Percentiles rank a stretch among this genome's conserved stretches.
phyloP scores from a whole-genome alignment of 2,888 invertebrate genomes.

The Myopa tessellatipennis region DNA sequence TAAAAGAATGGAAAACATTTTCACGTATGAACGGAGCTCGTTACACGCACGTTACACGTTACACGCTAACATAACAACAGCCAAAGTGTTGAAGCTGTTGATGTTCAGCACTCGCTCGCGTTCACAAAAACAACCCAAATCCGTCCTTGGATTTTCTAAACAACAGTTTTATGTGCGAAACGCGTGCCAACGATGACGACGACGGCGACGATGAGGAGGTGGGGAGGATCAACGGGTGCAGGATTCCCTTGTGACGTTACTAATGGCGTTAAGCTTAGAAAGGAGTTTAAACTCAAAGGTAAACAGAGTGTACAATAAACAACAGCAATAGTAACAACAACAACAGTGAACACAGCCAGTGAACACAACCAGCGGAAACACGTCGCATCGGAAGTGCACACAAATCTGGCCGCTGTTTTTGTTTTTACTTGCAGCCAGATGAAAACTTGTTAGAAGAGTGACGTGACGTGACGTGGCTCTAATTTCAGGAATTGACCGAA shows the following conservation, averaged over 20 bases:
- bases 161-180: neutral
- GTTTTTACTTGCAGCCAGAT: neutral
- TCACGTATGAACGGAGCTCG: neutral
- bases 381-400: no score
- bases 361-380: no score
- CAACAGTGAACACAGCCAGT: no score
- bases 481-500: slow-evolving; percentile 11
- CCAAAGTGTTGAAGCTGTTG: no score
- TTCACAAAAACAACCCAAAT: neutral
- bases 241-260: neutral
- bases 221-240: no score
- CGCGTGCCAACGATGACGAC: no score
- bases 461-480: slow-evolving; percentile 2
- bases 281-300: neutral
- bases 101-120: neutral
- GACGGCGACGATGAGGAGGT: no score
- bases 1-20: neutral
- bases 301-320: neutral
- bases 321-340: no score
- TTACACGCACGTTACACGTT: neutral
- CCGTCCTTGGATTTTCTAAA: neutral
- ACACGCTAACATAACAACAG: no score
- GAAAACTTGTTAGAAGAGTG: slow-evolving; percentile 8
- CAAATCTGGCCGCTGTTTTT: no score
- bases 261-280: slow-evolving; percentile 1